Evolutionary conservation across 1,140 invertebrate species (phyloP), one percentile per base, ranked within the genome.

Genomic region (Drosophila chauvacae): DNA sequence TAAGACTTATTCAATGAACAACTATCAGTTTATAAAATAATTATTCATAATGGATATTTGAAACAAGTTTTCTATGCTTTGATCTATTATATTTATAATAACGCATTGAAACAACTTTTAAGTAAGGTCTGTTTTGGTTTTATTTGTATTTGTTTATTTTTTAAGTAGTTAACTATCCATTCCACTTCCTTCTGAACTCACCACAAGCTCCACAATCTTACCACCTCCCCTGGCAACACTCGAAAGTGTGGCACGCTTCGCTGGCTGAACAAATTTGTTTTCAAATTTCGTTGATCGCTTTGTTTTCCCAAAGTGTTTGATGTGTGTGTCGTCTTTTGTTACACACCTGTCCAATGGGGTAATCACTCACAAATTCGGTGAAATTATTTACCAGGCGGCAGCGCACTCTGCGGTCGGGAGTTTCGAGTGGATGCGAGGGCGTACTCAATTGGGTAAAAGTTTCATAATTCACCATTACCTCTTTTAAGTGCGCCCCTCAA

Each of bases 311-410:
- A 72, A 72, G 66, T 72, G 69, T 59, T 48, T 72, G 55, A 33
- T n/a, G 42, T 59, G 56, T 56, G 35, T 58, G 42, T 33, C 51
- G 42, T 33, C 51, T 62, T 57, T 76, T 70, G 76, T 71, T 71
- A 64, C 75, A 64, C 75, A 77, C 59, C 66, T 78, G 75, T 45
- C 58, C 23, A 35, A 56, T 78, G 74, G 59, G 77, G 66, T 72
- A 79, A 79, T 79, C 76, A 72, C 59, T 79, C 66, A 79, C 70
- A 65, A 79, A 72, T 79, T 79, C 37, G 66, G 77, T 79, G 66
- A 79, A 79, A 79, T 73, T 79, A 72, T 70, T 61, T 77, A 62
- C 75, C 63, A 42, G 50, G 14, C 23, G 35, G 33, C 30, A 37
- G 41, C 44, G 18, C 51, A 45, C 44, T 58, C 33, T n/a, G 14